phyloP scores from a whole-genome alignment of 2,113 vertebrate genomes.

The Orthonyx spaldingii region DNA sequence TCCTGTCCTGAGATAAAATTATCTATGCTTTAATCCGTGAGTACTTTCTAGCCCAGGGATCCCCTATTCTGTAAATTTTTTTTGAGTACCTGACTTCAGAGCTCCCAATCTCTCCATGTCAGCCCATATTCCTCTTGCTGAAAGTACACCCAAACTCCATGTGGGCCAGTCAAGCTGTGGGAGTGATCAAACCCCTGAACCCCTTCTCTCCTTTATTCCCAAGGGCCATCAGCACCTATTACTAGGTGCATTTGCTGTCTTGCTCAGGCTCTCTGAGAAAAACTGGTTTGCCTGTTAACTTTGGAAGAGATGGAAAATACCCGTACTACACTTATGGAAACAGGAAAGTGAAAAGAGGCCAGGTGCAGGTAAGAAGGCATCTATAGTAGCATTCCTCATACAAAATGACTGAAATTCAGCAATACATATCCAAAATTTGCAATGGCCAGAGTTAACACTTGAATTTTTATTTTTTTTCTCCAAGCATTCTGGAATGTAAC shows the following conservation, averaged over 20 bases:
- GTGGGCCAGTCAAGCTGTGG: background rate
- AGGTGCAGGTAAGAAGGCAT: background rate
- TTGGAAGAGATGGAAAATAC: background rate
- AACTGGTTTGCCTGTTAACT: background rate
- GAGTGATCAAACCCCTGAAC: background rate
- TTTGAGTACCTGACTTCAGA: background rate
- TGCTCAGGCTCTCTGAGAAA: background rate
- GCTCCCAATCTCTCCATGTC: background rate
- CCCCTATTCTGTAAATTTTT: background rate
- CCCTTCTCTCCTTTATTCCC: background rate
- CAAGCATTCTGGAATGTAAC: background rate
- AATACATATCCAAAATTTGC: background rate
- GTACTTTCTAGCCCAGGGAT: background rate
- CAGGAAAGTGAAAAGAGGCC: background rate
- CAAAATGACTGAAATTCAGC: background rate
- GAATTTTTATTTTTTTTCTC: no score
- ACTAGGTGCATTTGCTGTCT: background rate
- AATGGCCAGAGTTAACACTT: background rate
- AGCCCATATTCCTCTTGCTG: background rate
- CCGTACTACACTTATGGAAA: background rate
- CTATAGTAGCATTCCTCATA: background rate
- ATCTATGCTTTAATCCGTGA: background rate
- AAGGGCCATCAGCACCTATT: background rate
- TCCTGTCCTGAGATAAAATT: background rate
- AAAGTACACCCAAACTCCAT: background rate